Percentiles rank a stretch among this genome's conserved stretches.
These are phyloP conservation scores for Pocillopora grandis DNA, from an alignment of 92 coral and sea anemone genomes.

Conservation along the genomic window DNA sequence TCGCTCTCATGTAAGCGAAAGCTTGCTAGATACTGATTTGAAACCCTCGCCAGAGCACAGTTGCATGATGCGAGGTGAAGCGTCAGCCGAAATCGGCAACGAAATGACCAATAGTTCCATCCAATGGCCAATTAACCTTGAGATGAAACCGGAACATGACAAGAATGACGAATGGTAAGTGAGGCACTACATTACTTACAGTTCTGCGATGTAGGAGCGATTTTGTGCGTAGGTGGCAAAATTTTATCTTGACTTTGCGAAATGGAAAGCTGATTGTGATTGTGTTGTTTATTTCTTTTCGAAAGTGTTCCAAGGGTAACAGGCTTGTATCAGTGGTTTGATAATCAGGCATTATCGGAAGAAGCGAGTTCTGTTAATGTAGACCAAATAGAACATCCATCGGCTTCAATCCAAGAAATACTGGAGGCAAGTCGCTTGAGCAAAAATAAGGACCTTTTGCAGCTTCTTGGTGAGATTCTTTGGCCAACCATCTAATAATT, in stretches of 20 bases:
- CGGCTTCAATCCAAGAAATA: slow-evolving; percentile 45
- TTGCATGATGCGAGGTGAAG: slow-evolving; percentile 44
- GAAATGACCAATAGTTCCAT: slow-evolving; percentile 41
- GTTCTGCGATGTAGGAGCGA: not conserved
- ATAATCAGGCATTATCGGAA: slow-evolving; percentile 33
- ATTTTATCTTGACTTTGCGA: not conserved
- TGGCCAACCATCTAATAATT: not conserved
- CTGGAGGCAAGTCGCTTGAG: slow-evolving; percentile 50
- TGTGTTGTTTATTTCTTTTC: slow-evolving; percentile 16
- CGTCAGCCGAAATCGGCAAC: slow-evolving; percentile 49
- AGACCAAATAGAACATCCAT: slow-evolving; percentile 27
- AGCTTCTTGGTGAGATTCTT: slow-evolving; percentile 31
- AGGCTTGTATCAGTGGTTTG: slow-evolving; percentile 39
- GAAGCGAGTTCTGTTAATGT: slow-evolving; percentile 42
- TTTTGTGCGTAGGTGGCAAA: not conserved
- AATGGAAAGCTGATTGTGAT: slow-evolving; percentile 18
- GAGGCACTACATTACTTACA: slow-evolving; percentile 1
- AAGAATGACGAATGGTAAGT: slow-evolving; percentile 31
- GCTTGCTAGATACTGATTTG: not conserved
- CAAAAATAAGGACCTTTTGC: slow-evolving; percentile 48
- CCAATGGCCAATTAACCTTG: slow-evolving; percentile 36
- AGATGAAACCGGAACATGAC: slow-evolving; percentile 25
- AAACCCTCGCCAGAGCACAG: slow-evolving; percentile 21
- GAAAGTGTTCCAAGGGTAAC: slow-evolving; percentile 27
- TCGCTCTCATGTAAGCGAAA: slow-evolving; percentile 1